Evolutionary conservation across 2,797 vertebrate species (phyloP).

Genomic region (Brachymystax lenok): DNA sequence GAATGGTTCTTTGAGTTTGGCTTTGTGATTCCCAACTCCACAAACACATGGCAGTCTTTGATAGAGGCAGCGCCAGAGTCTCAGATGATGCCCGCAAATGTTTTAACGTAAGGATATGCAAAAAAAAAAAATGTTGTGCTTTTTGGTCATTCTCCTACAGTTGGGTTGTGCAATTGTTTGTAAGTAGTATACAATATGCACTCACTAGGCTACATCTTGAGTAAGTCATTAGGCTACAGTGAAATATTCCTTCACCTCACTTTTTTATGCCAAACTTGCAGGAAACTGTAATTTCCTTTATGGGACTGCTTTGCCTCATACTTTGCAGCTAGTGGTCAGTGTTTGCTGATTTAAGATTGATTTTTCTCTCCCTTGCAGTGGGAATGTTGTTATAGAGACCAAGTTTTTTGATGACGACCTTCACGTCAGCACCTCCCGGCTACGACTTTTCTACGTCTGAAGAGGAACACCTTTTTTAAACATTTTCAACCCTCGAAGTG

Average conservation of each 20-base stretch:
- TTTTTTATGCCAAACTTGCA: conserved; percentile 18
- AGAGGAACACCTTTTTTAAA: conserved; percentile 25
- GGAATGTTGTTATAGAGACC: conserved; percentile 99
- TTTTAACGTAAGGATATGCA: conserved; percentile 89
- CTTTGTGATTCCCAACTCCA: conserved; percentile 98
- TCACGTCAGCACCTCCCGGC: conserved; percentile 97
- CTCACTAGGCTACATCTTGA: background rate
- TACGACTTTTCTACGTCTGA: conserved; percentile 99
- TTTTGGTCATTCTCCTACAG: background rate
- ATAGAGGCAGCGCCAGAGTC: conserved; percentile 99
- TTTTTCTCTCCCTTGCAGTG: conserved; percentile 74
- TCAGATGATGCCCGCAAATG: conserved; percentile 99
- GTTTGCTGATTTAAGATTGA: background rate
- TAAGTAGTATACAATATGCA: background rate
- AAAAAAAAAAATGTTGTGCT: background rate
- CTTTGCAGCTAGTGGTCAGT: background rate
- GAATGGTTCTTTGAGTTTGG: conserved; percentile 99
- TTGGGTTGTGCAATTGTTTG: background rate
- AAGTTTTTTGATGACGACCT: conserved; percentile 98
- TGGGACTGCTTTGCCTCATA: background rate
- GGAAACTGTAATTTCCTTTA: background rate
- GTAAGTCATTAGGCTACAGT: background rate
- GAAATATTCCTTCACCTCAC: background rate
- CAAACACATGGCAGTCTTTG: conserved; percentile 99
- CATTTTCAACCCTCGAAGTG: conserved; percentile 25